Evolutionary conservation across 2,797 vertebrate species (phyloP).

Genomic region (Danio choprae): DNA sequence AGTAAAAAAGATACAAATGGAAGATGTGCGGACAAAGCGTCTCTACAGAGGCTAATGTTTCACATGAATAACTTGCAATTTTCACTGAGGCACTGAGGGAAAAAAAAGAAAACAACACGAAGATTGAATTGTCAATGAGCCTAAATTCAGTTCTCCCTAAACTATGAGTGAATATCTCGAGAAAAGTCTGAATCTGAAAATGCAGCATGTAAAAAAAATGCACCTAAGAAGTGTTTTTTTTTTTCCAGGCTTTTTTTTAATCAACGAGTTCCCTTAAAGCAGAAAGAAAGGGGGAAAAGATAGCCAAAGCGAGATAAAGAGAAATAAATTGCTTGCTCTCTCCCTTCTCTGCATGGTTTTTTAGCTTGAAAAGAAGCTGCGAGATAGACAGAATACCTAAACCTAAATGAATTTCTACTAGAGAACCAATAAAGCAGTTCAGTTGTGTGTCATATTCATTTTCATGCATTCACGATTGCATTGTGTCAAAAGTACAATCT

Average conservation of each 20-base stretch:
- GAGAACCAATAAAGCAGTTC: not conserved
- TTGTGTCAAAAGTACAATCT: slow-evolving; percentile 9
- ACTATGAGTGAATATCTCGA: slow-evolving; percentile 13
- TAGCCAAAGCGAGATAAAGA: slow-evolving; percentile 19
- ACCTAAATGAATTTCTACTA: slow-evolving; percentile 4
- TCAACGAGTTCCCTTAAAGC: slow-evolving; percentile 13
- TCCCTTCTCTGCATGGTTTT: slow-evolving; percentile 12
- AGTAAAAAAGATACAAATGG: not conserved
- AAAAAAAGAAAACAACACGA: slow-evolving; percentile 37
- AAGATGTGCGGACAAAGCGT: not conserved
- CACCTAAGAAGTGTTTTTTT: slow-evolving; percentile 12
- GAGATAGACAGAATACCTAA: not conserved
- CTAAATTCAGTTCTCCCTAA: slow-evolving; percentile 51
- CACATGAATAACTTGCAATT: slow-evolving; percentile 26
- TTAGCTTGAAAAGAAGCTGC: slow-evolving; percentile 8
- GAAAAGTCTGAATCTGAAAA: slow-evolving; percentile 38
- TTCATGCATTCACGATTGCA: not conserved
- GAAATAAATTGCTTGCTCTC: slow-evolving; percentile 20
- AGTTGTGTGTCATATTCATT: slow-evolving; percentile 17
- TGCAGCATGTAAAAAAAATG: slow-evolving; percentile 17
- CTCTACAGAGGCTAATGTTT: slow-evolving; percentile 22
- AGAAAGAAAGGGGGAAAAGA: not conserved
- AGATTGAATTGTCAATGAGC: slow-evolving; percentile 51
- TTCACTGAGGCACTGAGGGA: slow-evolving; percentile 34
- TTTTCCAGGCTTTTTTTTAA: slow-evolving; percentile 30